Evolutionary conservation across 1,140 invertebrate species (phyloP).

Genomic region (Drosophila saltans): DNA sequence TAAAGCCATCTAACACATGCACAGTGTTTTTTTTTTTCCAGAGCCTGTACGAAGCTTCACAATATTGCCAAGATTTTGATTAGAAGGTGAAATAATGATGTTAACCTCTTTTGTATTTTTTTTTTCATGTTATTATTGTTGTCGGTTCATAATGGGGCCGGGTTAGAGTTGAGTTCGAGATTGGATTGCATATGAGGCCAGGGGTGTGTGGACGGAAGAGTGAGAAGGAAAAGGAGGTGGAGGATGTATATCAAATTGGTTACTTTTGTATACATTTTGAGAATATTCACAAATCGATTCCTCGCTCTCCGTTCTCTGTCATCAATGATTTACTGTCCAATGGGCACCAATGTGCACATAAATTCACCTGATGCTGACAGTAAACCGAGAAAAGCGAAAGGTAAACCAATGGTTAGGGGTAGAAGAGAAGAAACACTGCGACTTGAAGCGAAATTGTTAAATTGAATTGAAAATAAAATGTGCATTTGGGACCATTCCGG

Average conservation of each 20-base stretch:
- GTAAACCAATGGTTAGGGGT: slow-evolving; percentile 31
- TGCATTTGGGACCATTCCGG: slow-evolving; percentile 43
- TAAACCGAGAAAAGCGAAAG: slow-evolving; percentile 74
- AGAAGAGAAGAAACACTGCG: neutral
- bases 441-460: slow-evolving; percentile 55
- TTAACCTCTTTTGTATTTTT: slow-evolving; percentile 64
- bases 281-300: slow-evolving; percentile 8
- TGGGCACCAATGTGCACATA: slow-evolving; percentile 66
- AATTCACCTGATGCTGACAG: slow-evolving; percentile 79
- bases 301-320: neutral
- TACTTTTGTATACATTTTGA: slow-evolving; percentile 5
- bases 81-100: slow-evolving; percentile 82
- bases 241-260: neutral
- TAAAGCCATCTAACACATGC: slow-evolving; percentile 20
- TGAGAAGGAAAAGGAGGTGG: neutral
- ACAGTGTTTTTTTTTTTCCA: neutral
- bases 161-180: slow-evolving; percentile 68
- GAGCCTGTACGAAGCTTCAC: slow-evolving; percentile 16
- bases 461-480: slow-evolving; percentile 62
- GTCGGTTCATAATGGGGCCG: slow-evolving; percentile 33
- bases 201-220: too few relatives aligned
- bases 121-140: slow-evolving; percentile 25
- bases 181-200: slow-evolving; percentile 4
- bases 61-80: slow-evolving; percentile 72
- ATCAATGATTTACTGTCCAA: slow-evolving; percentile 78